Percentiles rank a stretch among this genome's conserved stretches.
phyloP scores from a whole-genome alignment of 2,113 vertebrate genomes.

The Rafetus swinhoei region DNA sequence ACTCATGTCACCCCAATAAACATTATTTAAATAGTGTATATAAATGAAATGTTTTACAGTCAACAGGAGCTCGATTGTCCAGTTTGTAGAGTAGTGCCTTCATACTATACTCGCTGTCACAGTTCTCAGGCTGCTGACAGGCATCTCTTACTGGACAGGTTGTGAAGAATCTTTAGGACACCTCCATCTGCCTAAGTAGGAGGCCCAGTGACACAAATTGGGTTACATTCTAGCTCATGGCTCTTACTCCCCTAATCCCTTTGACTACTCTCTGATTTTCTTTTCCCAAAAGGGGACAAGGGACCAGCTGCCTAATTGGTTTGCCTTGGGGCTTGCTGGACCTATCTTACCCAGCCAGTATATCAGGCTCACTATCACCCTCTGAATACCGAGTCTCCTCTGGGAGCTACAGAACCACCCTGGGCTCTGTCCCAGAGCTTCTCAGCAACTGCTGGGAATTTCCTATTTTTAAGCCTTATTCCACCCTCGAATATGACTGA shows the following conservation, averaged over 20 bases:
- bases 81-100: not conserved
- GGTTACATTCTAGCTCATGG: not conserved
- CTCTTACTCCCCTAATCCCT: not conserved
- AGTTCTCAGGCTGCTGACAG: not conserved
- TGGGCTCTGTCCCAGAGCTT: not conserved
- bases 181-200: not conserved
- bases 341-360: not conserved
- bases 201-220: not conserved
- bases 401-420: not conserved
- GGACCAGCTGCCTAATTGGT: not conserved
- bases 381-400: not conserved
- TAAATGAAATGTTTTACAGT: not conserved
- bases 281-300: not conserved
- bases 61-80: not conserved
- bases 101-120: not conserved
- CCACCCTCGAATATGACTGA: not conserved
- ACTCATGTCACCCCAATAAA: not conserved
- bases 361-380: not conserved
- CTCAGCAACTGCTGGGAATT: not conserved
- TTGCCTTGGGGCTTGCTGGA: not conserved
- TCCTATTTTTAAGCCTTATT: not conserved
- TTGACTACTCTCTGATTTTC: not conserved
- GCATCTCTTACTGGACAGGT: not conserved
- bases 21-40: not conserved
- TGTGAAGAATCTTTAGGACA: not conserved